These are phyloP conservation scores for Ctenopoma kingsleyae DNA, from an alignment of 2,797 vertebrate species.

Conservation along the genomic window DNA sequence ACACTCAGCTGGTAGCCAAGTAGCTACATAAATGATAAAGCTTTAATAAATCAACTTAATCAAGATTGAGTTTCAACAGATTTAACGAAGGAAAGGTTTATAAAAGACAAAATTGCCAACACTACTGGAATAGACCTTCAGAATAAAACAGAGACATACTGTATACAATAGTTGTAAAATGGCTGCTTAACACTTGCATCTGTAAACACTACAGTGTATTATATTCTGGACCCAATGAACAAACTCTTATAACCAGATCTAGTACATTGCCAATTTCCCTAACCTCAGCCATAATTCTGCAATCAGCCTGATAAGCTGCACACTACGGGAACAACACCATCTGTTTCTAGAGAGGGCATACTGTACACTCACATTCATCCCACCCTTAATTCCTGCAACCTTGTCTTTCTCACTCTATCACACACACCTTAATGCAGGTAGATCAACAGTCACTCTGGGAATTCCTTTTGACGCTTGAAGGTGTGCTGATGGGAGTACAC, in stretches of 20 bases:
- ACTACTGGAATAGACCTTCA: not conserved
- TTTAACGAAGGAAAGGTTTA: not conserved
- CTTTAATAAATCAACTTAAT: slow-evolving; percentile 1
- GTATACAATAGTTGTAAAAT: not conserved
- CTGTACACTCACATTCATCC: slow-evolving; percentile 13
- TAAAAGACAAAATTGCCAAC: not conserved
- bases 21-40: slow-evolving; percentile 11
- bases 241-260: slow-evolving; percentile 10
- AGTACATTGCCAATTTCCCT: not conserved
- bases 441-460: slow-evolving; percentile 54
- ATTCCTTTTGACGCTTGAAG: slow-evolving; percentile 34
- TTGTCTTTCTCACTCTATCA: slow-evolving; percentile 7
- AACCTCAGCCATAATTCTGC: slow-evolving; percentile 21
- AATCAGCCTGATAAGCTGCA: slow-evolving; percentile 30
- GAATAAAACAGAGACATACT: too few species aligned
- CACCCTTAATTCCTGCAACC: slow-evolving; percentile 23
- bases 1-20: not conserved
- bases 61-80: slow-evolving; percentile 2
- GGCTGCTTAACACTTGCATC: not conserved
- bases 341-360: slow-evolving; percentile 35
- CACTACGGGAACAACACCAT: slow-evolving; percentile 38
- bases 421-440: slow-evolving; percentile 38
- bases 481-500: not conserved
- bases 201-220: not conserved
- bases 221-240: not conserved